Evolutionary conservation across 2,113 vertebrate species (phyloP), one percentile per base, ranked within the genome.

Genomic region (Indicator indicator): DNA sequence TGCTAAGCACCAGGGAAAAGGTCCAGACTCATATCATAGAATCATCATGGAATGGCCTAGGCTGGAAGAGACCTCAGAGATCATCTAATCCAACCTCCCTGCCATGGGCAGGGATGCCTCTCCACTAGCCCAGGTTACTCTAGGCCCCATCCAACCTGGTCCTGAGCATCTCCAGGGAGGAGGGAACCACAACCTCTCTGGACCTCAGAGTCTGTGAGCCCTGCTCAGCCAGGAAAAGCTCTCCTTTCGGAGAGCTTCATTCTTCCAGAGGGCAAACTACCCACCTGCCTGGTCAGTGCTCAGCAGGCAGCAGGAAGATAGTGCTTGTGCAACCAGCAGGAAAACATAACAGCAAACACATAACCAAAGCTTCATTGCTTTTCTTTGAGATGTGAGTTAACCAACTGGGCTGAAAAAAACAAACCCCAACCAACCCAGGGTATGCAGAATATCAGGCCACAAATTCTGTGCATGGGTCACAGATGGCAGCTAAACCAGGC

Each of bases 331-430:
- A 95, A 55, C 11, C 38, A 94, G 70, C 76, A 90, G 80, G 44
- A 68, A 86, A 90, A 92, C 32, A n/a, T 21, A 64, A 88, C 77
- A 88, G 58, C 55, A 84, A 84, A 72, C 12, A 89, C 77, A 75
- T 24, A 3, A 12, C 9, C 24, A 62, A n/a, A 86, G 83, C 65
- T 54, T 32, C 8, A 59, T 65, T 44, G 48, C 14, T 69, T 75
- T 42, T 74, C 12, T 70, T 90, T 89, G 62, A 52, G n/a, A 72
- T 48, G 23, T 0, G 3, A 72, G 68, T 89, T 68, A 83, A 74
- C 21, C 56, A 90, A 44, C 6, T 26, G 12, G 7, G 11, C 12
- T 69, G 33, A 80, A 84, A 95, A 83, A 86, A 81, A 5, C 44
- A 36, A 36, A 36, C 8, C 36, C 46, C 46, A 26, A 21, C 14